Conservation (phyloP, 2,113 vertebrate genomes). For the Paramisgurnus dabryanus region DNA sequence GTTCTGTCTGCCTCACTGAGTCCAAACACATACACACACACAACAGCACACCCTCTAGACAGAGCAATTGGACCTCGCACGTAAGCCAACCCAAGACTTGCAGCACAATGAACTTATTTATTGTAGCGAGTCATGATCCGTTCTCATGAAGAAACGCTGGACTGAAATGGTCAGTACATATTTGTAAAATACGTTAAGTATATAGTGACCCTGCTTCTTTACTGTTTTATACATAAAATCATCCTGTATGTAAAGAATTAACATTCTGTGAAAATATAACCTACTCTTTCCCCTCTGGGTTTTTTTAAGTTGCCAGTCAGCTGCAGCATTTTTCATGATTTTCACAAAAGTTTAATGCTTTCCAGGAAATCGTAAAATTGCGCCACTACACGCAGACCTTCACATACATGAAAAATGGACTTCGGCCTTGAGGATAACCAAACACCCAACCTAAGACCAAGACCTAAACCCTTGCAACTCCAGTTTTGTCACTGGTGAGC, state of each 20-base stretch:
- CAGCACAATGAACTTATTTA: conserved; percentile 1
- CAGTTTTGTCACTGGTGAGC: background rate
- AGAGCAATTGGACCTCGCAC: conserved; percentile 17
- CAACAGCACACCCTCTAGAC: conserved; percentile 30
- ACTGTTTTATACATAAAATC: too few species aligned
- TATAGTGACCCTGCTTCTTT: too few species aligned
- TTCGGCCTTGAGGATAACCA: background rate
- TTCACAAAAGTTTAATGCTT: too few species aligned
- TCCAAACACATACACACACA: conserved; percentile 34
- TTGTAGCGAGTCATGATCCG: background rate
- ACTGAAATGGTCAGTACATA: background rate
- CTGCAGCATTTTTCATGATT: too few species aligned
- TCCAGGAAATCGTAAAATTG: too few species aligned
- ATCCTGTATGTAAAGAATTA: too few species aligned
- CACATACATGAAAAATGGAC: too few species aligned
- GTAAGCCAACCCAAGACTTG: conserved; percentile 1
- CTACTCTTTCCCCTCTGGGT: too few species aligned
- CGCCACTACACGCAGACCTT: too few species aligned
- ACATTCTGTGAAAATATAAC: too few species aligned
- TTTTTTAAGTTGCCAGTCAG: too few species aligned
- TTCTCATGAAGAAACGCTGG: conserved; percentile 17
- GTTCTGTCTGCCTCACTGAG: conserved; percentile 82
- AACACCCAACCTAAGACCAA: background rate
- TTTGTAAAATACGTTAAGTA: background rate
- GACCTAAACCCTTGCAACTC: conserved; percentile 22